A percentile compares a stretch with the other conserved stretches of the same genome.
Conservation (phyloP, 2,888 invertebrate species). For the Scotopteryx bipunctaria region DNA sequence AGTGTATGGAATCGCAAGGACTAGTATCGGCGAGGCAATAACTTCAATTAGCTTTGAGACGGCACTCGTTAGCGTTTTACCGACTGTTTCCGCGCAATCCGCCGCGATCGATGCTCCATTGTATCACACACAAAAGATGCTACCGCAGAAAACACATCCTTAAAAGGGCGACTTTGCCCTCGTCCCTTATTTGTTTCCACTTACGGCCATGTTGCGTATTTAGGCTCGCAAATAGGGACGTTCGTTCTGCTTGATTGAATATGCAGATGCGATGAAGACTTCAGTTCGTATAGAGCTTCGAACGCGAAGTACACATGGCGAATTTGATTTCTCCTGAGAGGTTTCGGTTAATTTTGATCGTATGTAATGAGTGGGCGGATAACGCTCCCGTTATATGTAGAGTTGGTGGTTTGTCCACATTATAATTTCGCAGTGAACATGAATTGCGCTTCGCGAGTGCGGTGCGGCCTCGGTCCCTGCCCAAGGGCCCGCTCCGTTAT, state of each 20-base stretch:
- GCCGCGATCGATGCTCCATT: conserved; percentile 75
- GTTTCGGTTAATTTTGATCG: conserved; percentile 17
- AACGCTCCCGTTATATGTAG: conserved; percentile 40
- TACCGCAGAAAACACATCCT: conserved; percentile 64
- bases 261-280: conserved; percentile 33
- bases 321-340: conserved; percentile 24
- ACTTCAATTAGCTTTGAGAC: conserved; percentile 69
- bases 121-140: conserved; percentile 74
- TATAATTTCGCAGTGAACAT: conserved; percentile 57
- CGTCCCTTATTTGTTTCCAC: conserved; percentile 69
- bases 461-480: conserved; percentile 55
- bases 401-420: conserved; percentile 48
- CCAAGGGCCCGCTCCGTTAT: conserved; percentile 70
- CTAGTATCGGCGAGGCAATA: conserved; percentile 50
- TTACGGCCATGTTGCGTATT: conserved; percentile 47
- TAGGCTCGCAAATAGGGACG: conserved; percentile 35
- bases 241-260: conserved; percentile 31
- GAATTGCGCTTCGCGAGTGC: conserved; percentile 58
- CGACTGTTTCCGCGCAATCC: conserved; percentile 64
- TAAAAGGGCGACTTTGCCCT: conserved; percentile 63
- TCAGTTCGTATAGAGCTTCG: conserved; percentile 13
- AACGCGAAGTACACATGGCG: conserved; percentile 11
- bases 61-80: conserved; percentile 68
- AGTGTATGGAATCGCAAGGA: conserved; percentile 29
- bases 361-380: conserved; percentile 24